These are phyloP conservation scores for Hyposoter didymator DNA, from an alignment of 2,888 invertebrate species.

Conservation along the genomic window DNA sequence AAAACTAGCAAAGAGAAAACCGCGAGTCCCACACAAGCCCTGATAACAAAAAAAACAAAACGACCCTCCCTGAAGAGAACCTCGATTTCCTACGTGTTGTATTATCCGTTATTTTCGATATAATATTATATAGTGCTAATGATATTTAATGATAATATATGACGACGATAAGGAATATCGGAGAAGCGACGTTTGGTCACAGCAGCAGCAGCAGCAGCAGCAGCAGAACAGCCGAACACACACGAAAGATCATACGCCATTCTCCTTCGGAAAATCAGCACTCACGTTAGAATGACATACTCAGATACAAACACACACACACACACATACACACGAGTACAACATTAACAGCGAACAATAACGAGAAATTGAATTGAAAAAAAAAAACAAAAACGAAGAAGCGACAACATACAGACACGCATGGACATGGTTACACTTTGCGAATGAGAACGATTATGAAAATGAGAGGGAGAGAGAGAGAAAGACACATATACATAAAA, in stretches of 20 bases:
- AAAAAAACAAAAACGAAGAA: constrained; percentile 63
- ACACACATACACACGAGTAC: constrained; percentile 71
- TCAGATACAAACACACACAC: constrained; percentile 66
- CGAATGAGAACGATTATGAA: constrained; percentile 73
- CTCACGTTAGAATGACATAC: constrained; percentile 52
- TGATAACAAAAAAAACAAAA: no score
- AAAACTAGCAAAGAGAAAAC: constrained; percentile 51
- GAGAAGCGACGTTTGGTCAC: constrained; percentile 83
- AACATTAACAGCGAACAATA: constrained; percentile 31
- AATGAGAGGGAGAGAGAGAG: constrained; percentile 67
- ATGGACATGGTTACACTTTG: constrained; percentile 73
- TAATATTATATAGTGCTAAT: constrained; percentile 84
- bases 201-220: no score
- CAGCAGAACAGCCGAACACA: constrained; percentile 73
- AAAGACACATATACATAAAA: constrained; percentile 75
- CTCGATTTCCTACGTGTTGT: constrained; percentile 84
- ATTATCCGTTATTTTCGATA: constrained; percentile 85
- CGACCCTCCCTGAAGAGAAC: constrained; percentile 66
- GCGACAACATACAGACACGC: constrained; percentile 40
- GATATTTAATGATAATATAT: constrained; percentile 83
- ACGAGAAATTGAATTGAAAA: constrained; percentile 43
- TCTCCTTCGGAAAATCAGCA: constrained; percentile 68
- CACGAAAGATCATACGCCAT: constrained; percentile 69
- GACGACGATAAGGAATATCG: constrained; percentile 83
- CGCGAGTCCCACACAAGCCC: constrained; percentile 56